phyloP scores from a whole-genome alignment of 1,140 invertebrate genomes.

The Maniola jurtina region DNA sequence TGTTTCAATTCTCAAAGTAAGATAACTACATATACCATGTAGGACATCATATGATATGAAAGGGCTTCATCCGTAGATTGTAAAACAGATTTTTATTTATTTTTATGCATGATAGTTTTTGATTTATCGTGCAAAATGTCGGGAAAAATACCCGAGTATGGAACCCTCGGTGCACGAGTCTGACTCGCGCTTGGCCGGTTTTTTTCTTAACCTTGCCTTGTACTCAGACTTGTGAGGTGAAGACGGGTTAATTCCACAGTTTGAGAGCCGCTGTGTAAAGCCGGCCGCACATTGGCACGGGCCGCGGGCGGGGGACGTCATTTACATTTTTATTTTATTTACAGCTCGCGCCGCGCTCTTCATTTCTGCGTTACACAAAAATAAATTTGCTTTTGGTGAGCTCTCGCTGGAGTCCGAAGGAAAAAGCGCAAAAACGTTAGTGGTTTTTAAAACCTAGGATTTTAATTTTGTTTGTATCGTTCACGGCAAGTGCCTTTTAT shows the following conservation, averaged over 20 bases:
- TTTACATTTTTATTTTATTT: constrained; percentile 74
- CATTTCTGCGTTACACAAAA: constrained; percentile 37
- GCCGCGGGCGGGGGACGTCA: constrained; percentile 39
- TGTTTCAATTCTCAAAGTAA: too few relatives aligned
- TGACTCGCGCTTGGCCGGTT: too few relatives aligned
- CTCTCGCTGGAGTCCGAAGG: constrained; percentile 13
- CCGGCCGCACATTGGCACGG: constrained; percentile 29
- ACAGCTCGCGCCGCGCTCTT: constrained; percentile 41
- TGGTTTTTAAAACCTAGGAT: constrained; percentile 21
- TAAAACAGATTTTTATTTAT: too few relatives aligned
- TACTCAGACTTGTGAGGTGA: too few relatives aligned
- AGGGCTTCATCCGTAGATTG: too few relatives aligned
- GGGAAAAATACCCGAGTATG: too few relatives aligned
- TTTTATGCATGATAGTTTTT: too few relatives aligned
- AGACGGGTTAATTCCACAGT: constrained; percentile 11
- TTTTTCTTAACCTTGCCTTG: too few relatives aligned
- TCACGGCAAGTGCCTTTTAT: background rate
- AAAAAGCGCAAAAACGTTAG: constrained; percentile 25
- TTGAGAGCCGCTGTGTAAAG: constrained; percentile 20
- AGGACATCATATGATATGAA: too few relatives aligned
- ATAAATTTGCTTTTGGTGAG: constrained; percentile 35
- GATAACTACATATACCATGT: too few relatives aligned
- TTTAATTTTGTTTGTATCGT: background rate
- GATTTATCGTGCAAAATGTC: too few relatives aligned
- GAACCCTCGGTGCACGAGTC: too few relatives aligned